phyloP scores from a whole-genome alignment of 2,113 vertebrate species.

The Osmerus eperlanus region DNA sequence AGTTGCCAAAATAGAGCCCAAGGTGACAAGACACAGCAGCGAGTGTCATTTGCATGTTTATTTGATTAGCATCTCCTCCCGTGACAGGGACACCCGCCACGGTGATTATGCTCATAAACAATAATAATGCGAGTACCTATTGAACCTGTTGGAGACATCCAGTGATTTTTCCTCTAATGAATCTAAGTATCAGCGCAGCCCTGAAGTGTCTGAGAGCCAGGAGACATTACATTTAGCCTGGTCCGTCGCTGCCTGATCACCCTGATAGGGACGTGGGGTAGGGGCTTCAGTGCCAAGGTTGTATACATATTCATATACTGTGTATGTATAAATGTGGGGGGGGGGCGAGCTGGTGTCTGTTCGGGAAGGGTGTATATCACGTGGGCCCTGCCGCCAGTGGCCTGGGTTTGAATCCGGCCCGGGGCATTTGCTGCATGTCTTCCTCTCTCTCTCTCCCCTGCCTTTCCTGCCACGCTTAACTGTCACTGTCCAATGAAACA shows the following conservation, averaged over 20 bases:
- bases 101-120: slow-evolving; percentile 58
- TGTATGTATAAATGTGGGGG: not conserved
- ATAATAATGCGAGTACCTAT: slow-evolving; percentile 23
- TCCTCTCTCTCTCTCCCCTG: slow-evolving; percentile 14
- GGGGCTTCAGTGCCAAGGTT: slow-evolving; percentile 12
- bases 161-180: slow-evolving; percentile 58
- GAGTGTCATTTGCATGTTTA: slow-evolving; percentile 70
- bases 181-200: slow-evolving; percentile 58
- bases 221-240: no score
- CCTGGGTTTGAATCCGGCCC: no score
- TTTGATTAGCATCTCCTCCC: slow-evolving; percentile 58
- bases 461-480: slow-evolving; percentile 2
- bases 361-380: not conserved
- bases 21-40: slow-evolving; percentile 50
- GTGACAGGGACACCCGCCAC: slow-evolving; percentile 14
- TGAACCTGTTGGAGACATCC: slow-evolving; percentile 42
- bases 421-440: not conserved
- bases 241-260: no score
- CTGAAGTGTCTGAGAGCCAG: not conserved
- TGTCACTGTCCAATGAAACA: no score
- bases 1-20: slow-evolving; percentile 38
- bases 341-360: not conserved
- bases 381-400: not conserved
- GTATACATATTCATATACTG: slow-evolving; percentile 10
- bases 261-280: slow-evolving; percentile 1